Evolutionary conservation across 2,888 invertebrate genomes (phyloP), one percentile per base, ranked within the genome.

Genomic region (Drosophila seclusa): DNA sequence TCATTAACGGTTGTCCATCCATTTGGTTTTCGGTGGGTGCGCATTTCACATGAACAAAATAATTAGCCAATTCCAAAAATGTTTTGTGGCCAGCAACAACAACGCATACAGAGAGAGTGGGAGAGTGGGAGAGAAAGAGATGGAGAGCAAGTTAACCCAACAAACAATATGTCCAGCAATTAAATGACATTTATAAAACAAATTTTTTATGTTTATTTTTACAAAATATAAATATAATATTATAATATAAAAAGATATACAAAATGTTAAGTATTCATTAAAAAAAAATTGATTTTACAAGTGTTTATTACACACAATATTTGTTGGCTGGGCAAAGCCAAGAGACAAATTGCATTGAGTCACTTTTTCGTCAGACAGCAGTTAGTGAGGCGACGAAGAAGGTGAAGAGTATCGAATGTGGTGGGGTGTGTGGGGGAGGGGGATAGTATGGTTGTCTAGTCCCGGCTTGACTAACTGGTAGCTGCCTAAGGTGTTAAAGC

Each of bases 341-440:
- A 36, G 24, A 36, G 6, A 54, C 10, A 64, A 65, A 52, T 76
- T 86, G 60, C 68, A 83, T 83, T 83, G 83, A 83, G 71, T 82
- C 73, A 81, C 63, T 58, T 63, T 63, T 66, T 65, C 38, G 62
- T 59, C 69, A 65, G 68, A 54, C 66, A 53, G 38, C 38, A 27
- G 29, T 16, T 45, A 2, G 13, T 45, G 45, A 8, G 7, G 7
- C 7, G 45, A 21, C 21, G 10, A 31, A 31, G 31, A 31, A 31
- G 16, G 13, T 4, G 21, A 4, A 21, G 13, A 16, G 21, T 45
- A 53, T n/a, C 24, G 59, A 42, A 36, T 50, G 7, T 45, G 21
- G 21, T 7, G 21, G 5, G n/a, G 11, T 11, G 32, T 11, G 4
- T 6, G 16, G 18, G 21, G 8, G 13, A 18, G 38, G 16, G n/a